phyloP scores from a whole-genome alignment of 1,140 invertebrate genomes.

The Oncopodura yosiiana region DNA sequence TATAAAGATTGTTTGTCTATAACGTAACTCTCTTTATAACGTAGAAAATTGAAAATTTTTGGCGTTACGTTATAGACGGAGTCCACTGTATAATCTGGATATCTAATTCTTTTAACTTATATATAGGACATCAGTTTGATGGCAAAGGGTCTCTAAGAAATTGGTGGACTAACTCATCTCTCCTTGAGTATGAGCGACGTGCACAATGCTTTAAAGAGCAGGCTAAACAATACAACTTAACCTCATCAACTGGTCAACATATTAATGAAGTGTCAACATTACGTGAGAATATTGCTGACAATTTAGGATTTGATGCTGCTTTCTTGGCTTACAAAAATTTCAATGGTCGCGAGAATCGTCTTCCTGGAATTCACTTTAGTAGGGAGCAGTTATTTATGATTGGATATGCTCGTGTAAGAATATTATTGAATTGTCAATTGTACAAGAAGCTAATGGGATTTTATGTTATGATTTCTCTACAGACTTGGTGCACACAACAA shows the following conservation, averaged over 20 bases:
- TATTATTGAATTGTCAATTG: not conserved
- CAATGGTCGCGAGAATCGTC: slow-evolving; percentile 8
- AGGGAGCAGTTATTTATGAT: slow-evolving; percentile 52
- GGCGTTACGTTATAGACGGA: no score
- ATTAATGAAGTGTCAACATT: slow-evolving; percentile 42
- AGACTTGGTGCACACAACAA: not conserved
- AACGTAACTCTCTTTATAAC: no score
- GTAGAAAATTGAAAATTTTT: no score
- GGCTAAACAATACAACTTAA: slow-evolving; percentile 53
- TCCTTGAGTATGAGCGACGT: slow-evolving; percentile 47
- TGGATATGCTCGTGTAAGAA: slow-evolving; percentile 44
- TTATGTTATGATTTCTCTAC: not conserved
- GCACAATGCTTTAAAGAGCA: slow-evolving; percentile 59
- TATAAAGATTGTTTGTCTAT: no score
- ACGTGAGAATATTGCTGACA: slow-evolving; percentile 48
- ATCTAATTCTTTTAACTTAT: not conserved
- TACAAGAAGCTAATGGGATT: no score
- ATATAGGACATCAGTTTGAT: slow-evolving; percentile 50
- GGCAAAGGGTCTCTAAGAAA: slow-evolving; percentile 50
- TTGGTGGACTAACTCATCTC: slow-evolving; percentile 54
- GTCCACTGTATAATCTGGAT: not conserved
- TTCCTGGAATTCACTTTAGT: slow-evolving; percentile 47
- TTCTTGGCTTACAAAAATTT: slow-evolving; percentile 37
- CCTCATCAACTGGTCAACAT: slow-evolving; percentile 35
- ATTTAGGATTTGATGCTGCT: slow-evolving; percentile 45